A percentile compares a stretch with the other conserved stretches of the same genome.
Conservation (phyloP, 2,113 vertebrate genomes). For the Ptychochromis oligacanthus region DNA sequence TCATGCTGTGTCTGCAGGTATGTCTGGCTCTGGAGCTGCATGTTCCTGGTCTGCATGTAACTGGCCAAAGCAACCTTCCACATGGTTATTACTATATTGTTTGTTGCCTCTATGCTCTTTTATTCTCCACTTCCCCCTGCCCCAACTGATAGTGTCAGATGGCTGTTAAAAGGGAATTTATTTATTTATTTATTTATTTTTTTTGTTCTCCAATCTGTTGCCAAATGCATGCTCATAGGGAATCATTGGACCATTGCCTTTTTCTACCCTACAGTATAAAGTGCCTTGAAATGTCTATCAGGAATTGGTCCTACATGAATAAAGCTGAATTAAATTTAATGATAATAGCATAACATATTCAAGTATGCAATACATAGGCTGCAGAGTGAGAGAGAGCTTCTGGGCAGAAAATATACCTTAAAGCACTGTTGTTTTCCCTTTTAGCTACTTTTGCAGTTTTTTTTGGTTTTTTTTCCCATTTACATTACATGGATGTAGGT, state of each 20-base stretch:
- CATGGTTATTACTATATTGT: not conserved
- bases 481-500: conserved; percentile 9
- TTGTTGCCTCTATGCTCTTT: not conserved
- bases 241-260: not conserved
- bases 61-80: not conserved
- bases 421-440: not conserved
- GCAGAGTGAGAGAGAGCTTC: not conserved
- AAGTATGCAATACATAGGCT: too few species aligned
- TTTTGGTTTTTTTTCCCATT: conserved; percentile 9
- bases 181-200: too few species aligned
- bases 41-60: not conserved
- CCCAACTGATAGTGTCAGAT: not conserved
- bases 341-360: too few species aligned
- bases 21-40: not conserved
- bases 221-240: not conserved
- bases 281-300: not conserved
- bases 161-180: not conserved
- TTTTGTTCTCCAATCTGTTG: not conserved
- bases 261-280: not conserved
- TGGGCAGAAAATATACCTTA: not conserved
- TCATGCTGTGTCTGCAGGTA: too few species aligned
- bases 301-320: too few species aligned
- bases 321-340: too few species aligned
- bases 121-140: not conserved
- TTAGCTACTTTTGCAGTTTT: not conserved